Evolutionary conservation across 2,797 vertebrate genomes (phyloP).

Genomic region (Gallinago stenura): DNA sequence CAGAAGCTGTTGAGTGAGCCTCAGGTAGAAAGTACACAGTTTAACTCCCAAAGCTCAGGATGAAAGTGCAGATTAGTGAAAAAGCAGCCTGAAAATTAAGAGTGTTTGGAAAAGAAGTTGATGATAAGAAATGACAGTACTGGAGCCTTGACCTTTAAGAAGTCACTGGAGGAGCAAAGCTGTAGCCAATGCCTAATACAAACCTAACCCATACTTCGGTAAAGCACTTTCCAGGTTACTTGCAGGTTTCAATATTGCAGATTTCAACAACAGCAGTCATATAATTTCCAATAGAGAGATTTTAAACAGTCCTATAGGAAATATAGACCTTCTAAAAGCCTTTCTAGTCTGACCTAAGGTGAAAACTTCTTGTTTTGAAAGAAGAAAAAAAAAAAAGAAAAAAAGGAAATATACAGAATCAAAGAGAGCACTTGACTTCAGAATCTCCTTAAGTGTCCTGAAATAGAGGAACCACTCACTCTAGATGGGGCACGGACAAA

Average conservation of each 20-base stretch:
- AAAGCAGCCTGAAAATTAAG: not conserved
- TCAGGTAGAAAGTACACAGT: not conserved
- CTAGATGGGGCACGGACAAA: not conserved
- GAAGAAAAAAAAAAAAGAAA: not conserved
- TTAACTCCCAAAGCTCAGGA: not conserved
- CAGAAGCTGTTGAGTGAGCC: not conserved
- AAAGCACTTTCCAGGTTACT: not conserved
- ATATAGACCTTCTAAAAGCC: not conserved
- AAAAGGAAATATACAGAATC: not conserved
- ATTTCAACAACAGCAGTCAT: not conserved
- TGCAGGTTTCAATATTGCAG: not conserved
- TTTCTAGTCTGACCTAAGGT: not conserved
- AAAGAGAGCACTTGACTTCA: not conserved
- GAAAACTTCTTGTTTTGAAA: not conserved
- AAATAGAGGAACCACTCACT: not conserved
- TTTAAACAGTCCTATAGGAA: not conserved
- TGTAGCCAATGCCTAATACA: accelerated
- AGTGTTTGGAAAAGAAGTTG: not conserved
- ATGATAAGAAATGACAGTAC: not conserved
- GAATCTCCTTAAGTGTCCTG: not conserved
- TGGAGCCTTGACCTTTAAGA: not conserved
- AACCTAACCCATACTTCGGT: not conserved
- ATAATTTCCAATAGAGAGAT: not conserved
- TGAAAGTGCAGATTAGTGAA: not conserved
- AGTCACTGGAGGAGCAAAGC: not conserved